phyloP scores from a whole-genome alignment of 2,888 invertebrate genomes.

The Lasioglossum vierecki region DNA sequence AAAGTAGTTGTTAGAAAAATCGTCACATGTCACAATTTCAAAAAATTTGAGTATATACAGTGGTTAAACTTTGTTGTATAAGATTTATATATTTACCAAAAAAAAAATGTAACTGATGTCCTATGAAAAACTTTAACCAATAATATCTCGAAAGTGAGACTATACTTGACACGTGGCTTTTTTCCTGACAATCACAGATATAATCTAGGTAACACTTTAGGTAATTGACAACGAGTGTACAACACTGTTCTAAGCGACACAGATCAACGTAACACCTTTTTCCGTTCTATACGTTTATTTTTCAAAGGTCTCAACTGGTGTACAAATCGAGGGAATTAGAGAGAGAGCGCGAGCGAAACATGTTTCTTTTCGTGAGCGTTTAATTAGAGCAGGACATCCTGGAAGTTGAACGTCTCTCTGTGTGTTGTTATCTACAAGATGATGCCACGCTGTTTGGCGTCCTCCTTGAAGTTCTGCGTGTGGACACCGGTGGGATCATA shows the following conservation, averaged over 20 bases:
- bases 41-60: too few relatives aligned
- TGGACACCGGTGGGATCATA: constrained; percentile 89
- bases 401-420: not conserved
- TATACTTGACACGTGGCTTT: too few relatives aligned
- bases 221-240: too few relatives aligned
- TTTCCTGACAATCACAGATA: too few relatives aligned
- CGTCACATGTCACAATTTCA: too few relatives aligned
- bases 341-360: not conserved
- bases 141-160: too few relatives aligned
- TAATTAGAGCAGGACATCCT: not conserved
- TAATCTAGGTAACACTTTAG: too few relatives aligned
- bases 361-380: not conserved
- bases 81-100: too few relatives aligned
- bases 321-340: constrained; percentile 24
- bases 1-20: too few relatives aligned
- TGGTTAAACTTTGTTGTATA: too few relatives aligned
- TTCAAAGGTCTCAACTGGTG: constrained; percentile 4
- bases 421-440: constrained; percentile 38
- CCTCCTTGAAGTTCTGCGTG: constrained; percentile 87
- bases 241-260: not conserved
- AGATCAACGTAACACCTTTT: not conserved
- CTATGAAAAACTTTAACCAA: too few relatives aligned
- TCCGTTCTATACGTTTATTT: constrained; percentile 48
- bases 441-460: constrained; percentile 82
- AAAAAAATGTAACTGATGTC: too few relatives aligned